Percentiles rank a stretch among this genome's conserved stretches.
Conservation (phyloP, 2,888 invertebrate species). For the Homarus gammarus region DNA sequence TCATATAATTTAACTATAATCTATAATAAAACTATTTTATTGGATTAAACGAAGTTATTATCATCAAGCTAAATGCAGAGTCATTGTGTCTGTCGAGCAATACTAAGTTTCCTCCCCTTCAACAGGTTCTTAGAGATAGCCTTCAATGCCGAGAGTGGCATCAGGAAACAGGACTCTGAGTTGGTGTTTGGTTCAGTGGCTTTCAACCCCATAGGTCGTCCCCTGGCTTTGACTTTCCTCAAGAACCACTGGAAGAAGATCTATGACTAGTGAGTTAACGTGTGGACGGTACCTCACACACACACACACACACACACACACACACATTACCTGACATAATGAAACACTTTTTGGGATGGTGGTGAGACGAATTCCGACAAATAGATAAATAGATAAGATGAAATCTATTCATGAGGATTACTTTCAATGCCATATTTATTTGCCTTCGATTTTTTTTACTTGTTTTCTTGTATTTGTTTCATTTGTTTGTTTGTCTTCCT, state of each 20-base stretch:
- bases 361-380: background rate
- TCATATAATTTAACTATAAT: no score
- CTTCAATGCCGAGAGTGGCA: conserved; percentile 86
- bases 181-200: conserved; percentile 89
- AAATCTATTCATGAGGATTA: no score
- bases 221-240: conserved; percentile 89
- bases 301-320: no score
- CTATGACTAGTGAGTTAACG: conserved; percentile 50
- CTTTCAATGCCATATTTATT: no score
- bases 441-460: no score
- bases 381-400: no score
- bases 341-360: background rate
- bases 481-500: background rate
- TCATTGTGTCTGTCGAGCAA: no score
- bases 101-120: no score
- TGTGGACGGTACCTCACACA: background rate
- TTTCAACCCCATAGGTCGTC: conserved; percentile 87
- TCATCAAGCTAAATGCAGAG: no score
- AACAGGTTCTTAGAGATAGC: conserved; percentile 89
- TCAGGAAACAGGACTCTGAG: conserved; percentile 89
- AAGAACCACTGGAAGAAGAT: conserved; percentile 86
- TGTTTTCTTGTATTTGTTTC: no score
- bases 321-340: background rate
- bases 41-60: no score
- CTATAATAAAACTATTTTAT: no score